Evolutionary conservation across 2,113 vertebrate species (phyloP), one percentile per base, ranked within the genome.

Genomic region (Meriones unguiculatus): DNA sequence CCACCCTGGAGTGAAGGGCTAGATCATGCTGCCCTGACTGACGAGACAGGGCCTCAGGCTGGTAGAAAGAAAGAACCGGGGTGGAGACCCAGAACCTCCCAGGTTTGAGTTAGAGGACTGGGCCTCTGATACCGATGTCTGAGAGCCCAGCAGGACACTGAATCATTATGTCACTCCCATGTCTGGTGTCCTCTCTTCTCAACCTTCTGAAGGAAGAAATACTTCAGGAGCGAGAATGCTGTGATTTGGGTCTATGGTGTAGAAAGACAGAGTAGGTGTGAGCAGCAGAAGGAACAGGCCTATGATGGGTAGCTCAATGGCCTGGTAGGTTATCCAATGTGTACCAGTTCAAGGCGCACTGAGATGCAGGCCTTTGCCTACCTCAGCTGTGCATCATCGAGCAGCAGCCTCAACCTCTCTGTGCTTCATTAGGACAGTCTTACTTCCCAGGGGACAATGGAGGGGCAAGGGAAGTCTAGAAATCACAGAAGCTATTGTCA

Each of bases 401-500:
- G 86, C 50, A 64, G 52, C 77, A n/a, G 25, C 13, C 35, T 30
- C 64, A n/a, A 18, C 30, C 24, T 82, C 73, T 90, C 41, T 35
- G 57, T 12, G 24, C 38, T 6, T 2, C 15, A 8, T 62, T 5
- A 14, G 1, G 14, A 22, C 3, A 20, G 86, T 10, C 15, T 14
- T 75, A 4, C 30, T 4, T 90, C 22, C 10, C n/a, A 24, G 20
- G 35, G 14, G 30, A 9, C 8, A 0, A 41, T 17, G 62, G 24
- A 70, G 6, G 75, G 72, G 1, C 13, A 5, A 38, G 41, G 2
- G 52, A 24, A 10, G 35, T 3, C 32, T 4, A 20, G 22, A 15
- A 1, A 2, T 35, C 11, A 1, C 0, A 46, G 41, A n/a, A 7
- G 4, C 2, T 0, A 8, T 0, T 25, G 50, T 8, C 50, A 3